phyloP scores from a whole-genome alignment of 1,140 invertebrate genomes.

The Pomacea maculata region DNA sequence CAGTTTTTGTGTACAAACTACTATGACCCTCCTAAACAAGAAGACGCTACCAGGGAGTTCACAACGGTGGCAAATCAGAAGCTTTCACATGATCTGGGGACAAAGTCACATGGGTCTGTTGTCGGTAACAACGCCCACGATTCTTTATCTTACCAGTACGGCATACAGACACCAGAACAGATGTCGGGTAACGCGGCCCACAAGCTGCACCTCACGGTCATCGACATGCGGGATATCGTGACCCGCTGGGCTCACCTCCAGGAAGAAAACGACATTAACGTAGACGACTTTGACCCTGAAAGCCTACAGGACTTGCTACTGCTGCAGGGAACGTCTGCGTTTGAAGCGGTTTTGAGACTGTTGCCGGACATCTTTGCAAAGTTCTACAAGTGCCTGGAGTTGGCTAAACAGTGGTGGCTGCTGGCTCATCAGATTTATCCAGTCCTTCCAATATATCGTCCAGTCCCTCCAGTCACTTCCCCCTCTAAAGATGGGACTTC shows the following conservation, averaged over 20 bases:
- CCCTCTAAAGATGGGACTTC: constrained; percentile 4
- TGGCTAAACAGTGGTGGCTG: constrained; percentile 48
- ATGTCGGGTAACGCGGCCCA: constrained; percentile 14
- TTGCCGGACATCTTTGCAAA: constrained; percentile 51
- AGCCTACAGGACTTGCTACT: constrained; percentile 46
- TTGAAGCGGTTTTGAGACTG: constrained; percentile 41
- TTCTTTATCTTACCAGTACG: constrained; percentile 17
- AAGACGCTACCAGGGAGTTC: too few relatives aligned
- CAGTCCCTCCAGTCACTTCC: neutral
- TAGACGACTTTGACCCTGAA: constrained; percentile 44
- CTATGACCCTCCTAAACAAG: too few relatives aligned
- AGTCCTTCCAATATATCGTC: constrained; percentile 21
- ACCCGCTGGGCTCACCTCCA: constrained; percentile 40
- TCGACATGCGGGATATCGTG: constrained; percentile 30
- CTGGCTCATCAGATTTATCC: constrained; percentile 41
- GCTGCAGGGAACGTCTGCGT: constrained; percentile 26
- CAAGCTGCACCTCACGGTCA: constrained; percentile 29
- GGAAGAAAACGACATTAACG: constrained; percentile 37
- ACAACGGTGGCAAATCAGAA: too few relatives aligned
- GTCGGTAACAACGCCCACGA: neutral
- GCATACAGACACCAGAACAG: constrained; percentile 19
- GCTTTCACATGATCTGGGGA: too few relatives aligned
- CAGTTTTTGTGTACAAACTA: neutral
- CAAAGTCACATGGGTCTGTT: too few relatives aligned
- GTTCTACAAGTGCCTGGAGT: constrained; percentile 49